These are phyloP conservation scores for Trematomus bernacchii DNA, from an alignment of 2,797 vertebrate species.

Conservation along the genomic window DNA sequence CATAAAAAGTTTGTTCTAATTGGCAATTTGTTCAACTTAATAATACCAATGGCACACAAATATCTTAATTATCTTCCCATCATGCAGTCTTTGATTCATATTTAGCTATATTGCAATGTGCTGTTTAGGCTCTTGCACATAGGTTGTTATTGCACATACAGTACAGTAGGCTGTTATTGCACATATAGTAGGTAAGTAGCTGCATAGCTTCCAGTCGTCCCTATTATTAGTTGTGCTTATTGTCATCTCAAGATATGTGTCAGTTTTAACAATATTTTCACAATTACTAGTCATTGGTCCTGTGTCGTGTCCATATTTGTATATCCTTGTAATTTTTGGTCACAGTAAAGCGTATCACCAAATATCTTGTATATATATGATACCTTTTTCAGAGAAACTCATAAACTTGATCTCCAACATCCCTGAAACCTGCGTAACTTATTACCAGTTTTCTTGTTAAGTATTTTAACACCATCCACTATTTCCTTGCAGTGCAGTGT, in stretches of 20 bases:
- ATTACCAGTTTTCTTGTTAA: not conserved
- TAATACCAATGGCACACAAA: too few relatives aligned
- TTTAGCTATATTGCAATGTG: not conserved
- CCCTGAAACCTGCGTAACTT: too few relatives aligned
- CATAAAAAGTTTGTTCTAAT: slow-evolving; percentile 14
- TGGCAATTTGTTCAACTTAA: too few relatives aligned
- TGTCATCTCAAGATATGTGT: not conserved
- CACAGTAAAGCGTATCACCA: not conserved
- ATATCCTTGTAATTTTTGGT: too few relatives aligned
- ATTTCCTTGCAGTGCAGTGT: not conserved
- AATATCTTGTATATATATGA: too few relatives aligned
- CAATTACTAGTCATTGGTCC: not conserved
- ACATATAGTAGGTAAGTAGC: not conserved
- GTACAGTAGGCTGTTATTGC: too few relatives aligned
- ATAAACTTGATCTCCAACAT: too few relatives aligned
- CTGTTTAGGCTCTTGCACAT: not conserved
- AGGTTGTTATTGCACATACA: too few relatives aligned
- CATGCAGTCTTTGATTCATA: not conserved
- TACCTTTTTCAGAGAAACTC: not conserved
- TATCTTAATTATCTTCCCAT: not conserved
- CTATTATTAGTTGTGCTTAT: not conserved
- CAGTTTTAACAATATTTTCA: too few relatives aligned
- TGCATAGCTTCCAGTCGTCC: not conserved
- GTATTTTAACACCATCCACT: not conserved
- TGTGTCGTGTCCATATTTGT: not conserved